A percentile compares a stretch with the other conserved stretches of the same genome.
Conservation (phyloP, 2,113 vertebrate species). For the Lampris incognitus region DNA sequence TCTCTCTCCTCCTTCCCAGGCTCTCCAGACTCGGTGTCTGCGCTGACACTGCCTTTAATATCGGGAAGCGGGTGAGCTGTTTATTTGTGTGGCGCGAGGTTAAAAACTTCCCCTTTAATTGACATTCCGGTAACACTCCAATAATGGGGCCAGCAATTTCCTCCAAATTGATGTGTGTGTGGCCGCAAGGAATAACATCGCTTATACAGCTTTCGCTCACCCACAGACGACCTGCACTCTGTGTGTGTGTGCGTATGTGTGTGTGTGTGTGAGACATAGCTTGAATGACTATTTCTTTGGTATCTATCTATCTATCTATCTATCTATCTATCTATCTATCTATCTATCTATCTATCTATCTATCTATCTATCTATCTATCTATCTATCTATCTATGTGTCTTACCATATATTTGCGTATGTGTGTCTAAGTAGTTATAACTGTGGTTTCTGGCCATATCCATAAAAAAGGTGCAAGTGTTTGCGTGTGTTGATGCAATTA, state of each 20-base stretch:
- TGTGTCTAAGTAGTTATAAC: constrained; percentile 17
- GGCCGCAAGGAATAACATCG: constrained; percentile 76
- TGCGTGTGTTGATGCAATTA: neutral
- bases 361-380: constrained; percentile 6
- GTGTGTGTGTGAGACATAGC: constrained; percentile 71
- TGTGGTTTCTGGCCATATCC: neutral
- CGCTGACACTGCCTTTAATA: constrained; percentile 80
- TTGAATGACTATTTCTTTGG: constrained; percentile 43
- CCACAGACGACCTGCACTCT: constrained; percentile 73
- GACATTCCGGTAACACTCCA: constrained; percentile 83
- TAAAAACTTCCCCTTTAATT: constrained; percentile 84
- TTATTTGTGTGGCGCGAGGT: constrained; percentile 81
- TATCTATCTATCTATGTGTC: neutral
- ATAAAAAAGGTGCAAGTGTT: neutral
- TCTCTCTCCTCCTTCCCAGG: constrained; percentile 39
- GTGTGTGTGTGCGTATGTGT: constrained; percentile 34
- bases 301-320: neutral
- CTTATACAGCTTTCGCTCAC: constrained; percentile 72
- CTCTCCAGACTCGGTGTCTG: constrained; percentile 80
- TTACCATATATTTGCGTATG: constrained; percentile 1
- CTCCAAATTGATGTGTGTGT: constrained; percentile 80
- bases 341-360: neutral
- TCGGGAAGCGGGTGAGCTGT: constrained; percentile 71
- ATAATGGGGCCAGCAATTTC: constrained; percentile 82
- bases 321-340: constrained; percentile 1